A percentile compares a stretch with the other conserved stretches of the same genome.
phyloP scores from a whole-genome alignment of 2,888 invertebrate species.

The Xestia ashworthii region DNA sequence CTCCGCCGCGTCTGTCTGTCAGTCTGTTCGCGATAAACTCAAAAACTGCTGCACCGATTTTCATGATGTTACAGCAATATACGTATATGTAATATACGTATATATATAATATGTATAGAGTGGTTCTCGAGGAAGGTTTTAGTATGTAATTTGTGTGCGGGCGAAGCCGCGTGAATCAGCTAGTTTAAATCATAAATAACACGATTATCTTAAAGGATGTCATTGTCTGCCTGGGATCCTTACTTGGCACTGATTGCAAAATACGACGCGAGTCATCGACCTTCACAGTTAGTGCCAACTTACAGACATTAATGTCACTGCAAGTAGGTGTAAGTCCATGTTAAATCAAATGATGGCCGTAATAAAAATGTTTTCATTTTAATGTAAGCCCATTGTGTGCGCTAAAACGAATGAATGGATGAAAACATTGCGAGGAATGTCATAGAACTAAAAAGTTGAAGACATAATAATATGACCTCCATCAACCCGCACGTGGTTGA shows the following conservation, averaged over 20 bases:
- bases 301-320: conserved; percentile 15
- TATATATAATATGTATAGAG: too few species aligned
- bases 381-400: not conserved
- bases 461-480: not conserved
- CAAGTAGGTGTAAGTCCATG: not conserved
- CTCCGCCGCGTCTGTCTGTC: too few species aligned
- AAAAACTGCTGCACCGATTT: too few species aligned
- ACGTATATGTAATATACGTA: too few species aligned
- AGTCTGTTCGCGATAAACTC: too few species aligned
- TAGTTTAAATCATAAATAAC: conserved; percentile 24
- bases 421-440: not conserved
- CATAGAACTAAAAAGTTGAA: not conserved
- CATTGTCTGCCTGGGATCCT: conserved; percentile 21
- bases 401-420: not conserved
- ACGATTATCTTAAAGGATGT: conserved; percentile 26
- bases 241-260: conserved; percentile 50
- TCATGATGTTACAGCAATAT: too few species aligned
- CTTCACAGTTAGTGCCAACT: conserved; percentile 21
- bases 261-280: conserved; percentile 45
- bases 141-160: too few species aligned
- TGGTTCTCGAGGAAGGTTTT: too few species aligned
- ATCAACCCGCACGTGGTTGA: not conserved
- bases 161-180: too few species aligned
- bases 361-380: not conserved
- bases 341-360: not conserved